phyloP scores from a whole-genome alignment of 2,797 vertebrate species.

The Sebastes matsubarae region DNA sequence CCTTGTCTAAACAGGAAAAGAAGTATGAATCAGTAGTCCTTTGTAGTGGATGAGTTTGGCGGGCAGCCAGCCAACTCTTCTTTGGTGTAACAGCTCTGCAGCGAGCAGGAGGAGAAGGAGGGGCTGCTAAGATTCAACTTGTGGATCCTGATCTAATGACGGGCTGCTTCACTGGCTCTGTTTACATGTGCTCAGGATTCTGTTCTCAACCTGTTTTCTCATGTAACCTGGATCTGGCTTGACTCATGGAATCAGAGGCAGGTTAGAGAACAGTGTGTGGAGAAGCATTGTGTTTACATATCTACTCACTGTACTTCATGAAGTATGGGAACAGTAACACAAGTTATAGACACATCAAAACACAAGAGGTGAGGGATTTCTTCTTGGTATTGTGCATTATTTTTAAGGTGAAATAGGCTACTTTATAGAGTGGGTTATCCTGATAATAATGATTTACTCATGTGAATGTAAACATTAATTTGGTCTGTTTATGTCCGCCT shows the following conservation, averaged over 20 bases:
- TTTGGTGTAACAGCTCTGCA: slow-evolving; percentile 42
- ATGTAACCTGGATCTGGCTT: neutral
- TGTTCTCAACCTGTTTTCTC: slow-evolving; percentile 8
- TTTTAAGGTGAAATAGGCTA: neutral
- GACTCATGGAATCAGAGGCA: neutral
- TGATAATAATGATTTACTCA: neutral
- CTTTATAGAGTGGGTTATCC: neutral
- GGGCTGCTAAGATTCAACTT: slow-evolving; percentile 38
- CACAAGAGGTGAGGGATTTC: neutral
- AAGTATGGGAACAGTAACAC: neutral
- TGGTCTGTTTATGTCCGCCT: neutral
- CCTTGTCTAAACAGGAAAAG: slow-evolving; percentile 83
- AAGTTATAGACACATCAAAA: neutral
- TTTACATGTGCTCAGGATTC: slow-evolving; percentile 14
- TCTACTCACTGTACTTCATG: neutral
- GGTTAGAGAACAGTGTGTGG: neutral
- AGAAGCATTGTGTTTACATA: neutral
- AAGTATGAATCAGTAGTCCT: slow-evolving; percentile 74
- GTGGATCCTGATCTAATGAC: slow-evolving; percentile 46
- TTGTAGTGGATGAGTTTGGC: slow-evolving; percentile 72
- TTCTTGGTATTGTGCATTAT: neutral
- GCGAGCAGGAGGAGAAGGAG: slow-evolving; percentile 18
- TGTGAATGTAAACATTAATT: neutral
- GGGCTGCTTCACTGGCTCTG: slow-evolving; percentile 7
- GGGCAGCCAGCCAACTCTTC: slow-evolving; percentile 59